Percentiles rank a stretch among this genome's conserved stretches.
These are phyloP conservation scores for Mesaphorura yosii DNA, from an alignment of 1,140 invertebrate genomes.

Conservation along the genomic window DNA sequence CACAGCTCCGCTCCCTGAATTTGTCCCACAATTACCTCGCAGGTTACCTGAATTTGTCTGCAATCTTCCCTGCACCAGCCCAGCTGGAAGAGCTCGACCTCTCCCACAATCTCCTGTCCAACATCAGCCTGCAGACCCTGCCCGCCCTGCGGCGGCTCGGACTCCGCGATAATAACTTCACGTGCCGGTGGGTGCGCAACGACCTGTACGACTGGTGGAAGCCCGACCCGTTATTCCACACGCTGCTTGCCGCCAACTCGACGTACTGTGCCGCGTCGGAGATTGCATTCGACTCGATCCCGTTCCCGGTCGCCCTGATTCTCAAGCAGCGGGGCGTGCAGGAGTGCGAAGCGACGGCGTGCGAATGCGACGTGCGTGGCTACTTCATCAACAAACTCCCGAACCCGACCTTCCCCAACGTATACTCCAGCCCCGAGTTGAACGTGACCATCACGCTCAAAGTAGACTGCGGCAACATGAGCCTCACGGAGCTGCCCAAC, in stretches of 20 bases:
- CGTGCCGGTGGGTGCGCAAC: not conserved
- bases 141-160: not conserved
- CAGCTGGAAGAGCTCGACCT: too few species aligned
- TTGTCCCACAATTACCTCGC: too few species aligned
- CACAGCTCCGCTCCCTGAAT: too few species aligned
- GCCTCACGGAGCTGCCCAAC: constrained; percentile 7
- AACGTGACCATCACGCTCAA: constrained; percentile 17
- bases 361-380: not conserved
- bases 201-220: not conserved
- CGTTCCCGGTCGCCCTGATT: not conserved
- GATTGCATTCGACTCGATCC: not conserved
- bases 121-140: not conserved
- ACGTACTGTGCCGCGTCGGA: not conserved
- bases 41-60: too few species aligned
- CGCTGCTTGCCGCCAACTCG: too few species aligned
- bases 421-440: not conserved
- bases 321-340: not conserved
- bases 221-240: not conserved
- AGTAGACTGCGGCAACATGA: constrained; percentile 11
- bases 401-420: not conserved
- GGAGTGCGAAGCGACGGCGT: not conserved
- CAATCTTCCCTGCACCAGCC: too few species aligned
- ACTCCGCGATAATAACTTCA: not conserved
- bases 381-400: not conserved
- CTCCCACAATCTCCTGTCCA: too few species aligned